Evolutionary conservation across 2,113 vertebrate species (phyloP), one percentile per base, ranked within the genome.

Genomic region (Rhegmatorhina hoffmannsi): DNA sequence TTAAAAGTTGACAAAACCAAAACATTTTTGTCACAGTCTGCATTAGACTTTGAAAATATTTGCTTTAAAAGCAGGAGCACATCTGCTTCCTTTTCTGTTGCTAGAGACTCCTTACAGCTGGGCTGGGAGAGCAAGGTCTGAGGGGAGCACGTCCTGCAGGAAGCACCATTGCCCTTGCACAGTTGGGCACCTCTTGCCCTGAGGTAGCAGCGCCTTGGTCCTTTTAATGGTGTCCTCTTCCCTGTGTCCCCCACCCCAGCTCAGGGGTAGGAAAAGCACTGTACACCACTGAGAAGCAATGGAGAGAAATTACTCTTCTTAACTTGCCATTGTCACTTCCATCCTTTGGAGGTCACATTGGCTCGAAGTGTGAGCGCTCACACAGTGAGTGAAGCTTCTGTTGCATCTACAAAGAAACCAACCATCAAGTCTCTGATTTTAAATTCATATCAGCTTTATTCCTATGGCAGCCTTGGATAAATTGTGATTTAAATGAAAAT

Each of bases 71-170:
- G 53, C 9, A 73, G 49, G 14, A 73, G 25, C 34, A 17, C 20
- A 34, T 10, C 17, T 53, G 12, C 53, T 77, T 59, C 44, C 20
- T 19, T 9, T 53, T 36, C 40, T 64, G 49, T 26, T 75, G 25
- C 63, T 79, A 44, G 16, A 29, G 13, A 9, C 7, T 43, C 23
- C 8, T 74, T 4, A 16, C 10, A 34, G 13, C 46, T 60, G 40
- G 40, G 8, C 9, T 23, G 40, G 50, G 24, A 64, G 56, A 33
- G 28, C n/a, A 36, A 36, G 26, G 17, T 28, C 9, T 10, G 34
- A 11, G 25, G 17, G 0, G 1, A 31, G 47, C 23, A 3, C 2
- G 21, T 46, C 28, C 11, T 52, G 6, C 10, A 29, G n/a, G 73
- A 52, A n/a, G 14, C 28, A 13, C 17, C 9, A 5, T 14, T 24